Base-by-base conservation (phyloP, 2,797 vertebrate species). In the Prunella strophiata region DNA sequence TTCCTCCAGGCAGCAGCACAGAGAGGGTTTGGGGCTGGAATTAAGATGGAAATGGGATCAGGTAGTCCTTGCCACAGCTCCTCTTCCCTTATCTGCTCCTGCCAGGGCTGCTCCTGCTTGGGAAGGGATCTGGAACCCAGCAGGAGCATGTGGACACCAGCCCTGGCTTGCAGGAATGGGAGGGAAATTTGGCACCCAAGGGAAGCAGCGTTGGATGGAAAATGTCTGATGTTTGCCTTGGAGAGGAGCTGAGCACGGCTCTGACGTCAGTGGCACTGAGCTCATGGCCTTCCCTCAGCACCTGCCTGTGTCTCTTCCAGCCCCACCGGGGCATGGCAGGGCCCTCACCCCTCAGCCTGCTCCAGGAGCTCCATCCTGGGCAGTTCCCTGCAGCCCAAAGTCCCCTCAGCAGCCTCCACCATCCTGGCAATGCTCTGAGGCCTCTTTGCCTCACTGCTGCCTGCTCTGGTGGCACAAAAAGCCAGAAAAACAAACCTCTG, bases 211-310 rank as follows among this genome's bases (percentile, higher is more conserved):
- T 8, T 54, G 62, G 86, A 38, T 94, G 94, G 94, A 92, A 96
- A 88, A 71, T 30, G 77, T 61, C 68, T 85, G 81, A 43, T 89
- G 89, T 96, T 96, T 95, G 93, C 94, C 61, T 95, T 95, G 95
- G 96, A 91, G 66, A 82, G 78, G 89, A 80, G 61, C 58, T 66
- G 78, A 84, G 85, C 88, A 0, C 0, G 2, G 90, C 59, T 17
- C 81, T 80, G 43, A 57, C 70, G 4, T 88, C 95, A 84, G 81
- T 26, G 40, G 40, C 79, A 8, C 91, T 92, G 91, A 94, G 94
- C 95, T 96, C 94, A 93, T 5, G n/a, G 5, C 58, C 84, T 55
- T 43, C 78, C 81, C 57, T n/a, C 86, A 58, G 78, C 75, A 62
- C 74, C 91, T 80, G 72, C 17, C 45, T 51, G 83, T 36, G 34